Evolutionary conservation across 2,797 vertebrate genomes (phyloP).

Genomic region (Thamnophis elegans): DNA sequence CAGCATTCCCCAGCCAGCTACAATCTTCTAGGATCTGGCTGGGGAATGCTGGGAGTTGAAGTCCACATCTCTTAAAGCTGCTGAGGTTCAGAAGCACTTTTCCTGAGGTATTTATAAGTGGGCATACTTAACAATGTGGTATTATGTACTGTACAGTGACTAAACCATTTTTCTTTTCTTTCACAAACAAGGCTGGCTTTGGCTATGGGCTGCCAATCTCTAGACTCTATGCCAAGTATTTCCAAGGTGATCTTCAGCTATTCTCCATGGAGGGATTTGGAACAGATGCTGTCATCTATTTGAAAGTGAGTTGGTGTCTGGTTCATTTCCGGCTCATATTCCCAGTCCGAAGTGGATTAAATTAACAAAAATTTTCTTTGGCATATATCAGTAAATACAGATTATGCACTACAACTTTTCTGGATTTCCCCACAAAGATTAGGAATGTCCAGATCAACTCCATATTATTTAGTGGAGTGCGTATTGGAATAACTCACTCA

Average conservation of each 20-base stretch:
- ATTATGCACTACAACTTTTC: background rate
- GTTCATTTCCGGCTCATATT: background rate
- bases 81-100: background rate
- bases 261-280: slow-evolving; percentile 95
- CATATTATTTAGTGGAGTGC: background rate
- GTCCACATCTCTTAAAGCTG: background rate
- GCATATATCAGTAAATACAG: background rate
- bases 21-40: too few species aligned
- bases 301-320: slow-evolving; percentile 77
- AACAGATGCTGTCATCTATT: slow-evolving; percentile 90
- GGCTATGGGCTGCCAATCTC: slow-evolving; percentile 94
- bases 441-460: background rate
- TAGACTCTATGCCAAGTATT: slow-evolving; percentile 93
- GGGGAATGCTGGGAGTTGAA: background rate
- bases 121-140: background rate
- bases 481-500: background rate
- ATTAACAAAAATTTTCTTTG: background rate
- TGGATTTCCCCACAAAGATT: background rate
- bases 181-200: slow-evolving; percentile 83
- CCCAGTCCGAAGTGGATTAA: background rate
- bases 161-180: background rate
- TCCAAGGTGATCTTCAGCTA: slow-evolving; percentile 95
- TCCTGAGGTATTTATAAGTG: background rate
- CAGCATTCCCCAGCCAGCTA: background rate
- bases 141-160: too few species aligned